Conservation (phyloP, 1,140 invertebrate genomes). For the Caenorhabditis latens region DNA sequence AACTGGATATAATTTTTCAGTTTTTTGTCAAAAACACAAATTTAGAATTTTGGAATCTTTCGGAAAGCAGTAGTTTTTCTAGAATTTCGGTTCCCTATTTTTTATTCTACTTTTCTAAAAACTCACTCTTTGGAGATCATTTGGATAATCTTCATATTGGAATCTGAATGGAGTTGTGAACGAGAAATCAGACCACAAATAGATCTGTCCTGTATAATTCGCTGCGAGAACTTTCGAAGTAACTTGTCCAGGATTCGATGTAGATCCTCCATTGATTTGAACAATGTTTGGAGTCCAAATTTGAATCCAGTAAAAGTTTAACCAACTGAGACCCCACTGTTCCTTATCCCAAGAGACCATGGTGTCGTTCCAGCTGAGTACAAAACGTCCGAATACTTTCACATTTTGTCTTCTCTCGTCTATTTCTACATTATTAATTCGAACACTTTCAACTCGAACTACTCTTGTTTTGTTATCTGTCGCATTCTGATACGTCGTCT, state of each 20-base stretch:
- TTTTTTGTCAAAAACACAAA: background rate
- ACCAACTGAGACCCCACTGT: constrained; percentile 76
- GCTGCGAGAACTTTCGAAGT: constrained; percentile 76
- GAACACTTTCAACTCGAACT: constrained; percentile 74
- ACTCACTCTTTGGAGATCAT: constrained; percentile 70
- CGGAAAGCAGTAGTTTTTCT: background rate
- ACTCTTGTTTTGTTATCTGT: constrained; percentile 67
- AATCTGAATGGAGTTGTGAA: constrained; percentile 76
- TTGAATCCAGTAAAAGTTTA: constrained; percentile 78
- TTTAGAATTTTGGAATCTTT: background rate
- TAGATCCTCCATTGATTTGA: constrained; percentile 74
- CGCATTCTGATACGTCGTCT: constrained; percentile 74
- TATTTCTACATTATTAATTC: constrained; percentile 75
- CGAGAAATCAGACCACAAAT: constrained; percentile 76
- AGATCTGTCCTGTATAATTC: constrained; percentile 77
- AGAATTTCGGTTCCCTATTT: too few relatives aligned
- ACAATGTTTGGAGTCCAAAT: constrained; percentile 77
- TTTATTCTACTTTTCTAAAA: background rate
- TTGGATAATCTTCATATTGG: constrained; percentile 75
- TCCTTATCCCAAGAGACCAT: constrained; percentile 76
- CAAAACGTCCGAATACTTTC: constrained; percentile 73
- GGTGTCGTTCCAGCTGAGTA: constrained; percentile 76
- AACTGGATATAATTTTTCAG: background rate
- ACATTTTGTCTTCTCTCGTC: constrained; percentile 72
- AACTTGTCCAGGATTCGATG: constrained; percentile 70